phyloP scores from a whole-genome alignment of 2,113 vertebrate genomes.

The Gavialis gangeticus region DNA sequence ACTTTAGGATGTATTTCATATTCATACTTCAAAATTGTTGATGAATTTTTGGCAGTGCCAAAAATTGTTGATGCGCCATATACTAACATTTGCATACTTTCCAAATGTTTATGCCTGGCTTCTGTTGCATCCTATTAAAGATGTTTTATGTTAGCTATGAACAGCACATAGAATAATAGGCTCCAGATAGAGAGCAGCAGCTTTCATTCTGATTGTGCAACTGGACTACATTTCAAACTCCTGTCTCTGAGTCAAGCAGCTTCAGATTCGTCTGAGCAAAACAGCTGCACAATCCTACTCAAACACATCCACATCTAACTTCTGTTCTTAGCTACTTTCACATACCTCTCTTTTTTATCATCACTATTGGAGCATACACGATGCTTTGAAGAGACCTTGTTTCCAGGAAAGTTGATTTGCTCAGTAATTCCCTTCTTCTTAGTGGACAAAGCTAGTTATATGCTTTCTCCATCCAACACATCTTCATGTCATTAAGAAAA shows the following conservation, averaged over 20 bases:
- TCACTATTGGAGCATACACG: not conserved
- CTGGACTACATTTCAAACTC: not conserved
- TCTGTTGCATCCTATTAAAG: not conserved
- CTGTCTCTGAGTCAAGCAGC: not conserved
- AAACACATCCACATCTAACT: not conserved
- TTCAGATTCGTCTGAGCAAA: not conserved
- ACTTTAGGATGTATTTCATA: not conserved
- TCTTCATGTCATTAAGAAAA: slow-evolving; percentile 19
- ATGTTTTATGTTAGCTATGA: not conserved
- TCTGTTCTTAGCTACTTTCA: not conserved
- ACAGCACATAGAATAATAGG: not conserved
- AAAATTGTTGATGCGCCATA: not conserved
- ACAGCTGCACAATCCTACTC: not conserved
- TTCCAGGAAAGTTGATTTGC: not conserved
- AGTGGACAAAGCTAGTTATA: not conserved
- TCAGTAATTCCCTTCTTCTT: not conserved
- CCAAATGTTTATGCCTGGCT: not conserved
- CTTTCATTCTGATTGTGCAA: not conserved
- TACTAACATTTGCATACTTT: not conserved
- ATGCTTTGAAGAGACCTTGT: not conserved
- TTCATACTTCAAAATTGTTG: not conserved
- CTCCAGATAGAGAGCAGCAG: accelerated
- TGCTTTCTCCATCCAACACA: not conserved
- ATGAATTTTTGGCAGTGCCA: not conserved
- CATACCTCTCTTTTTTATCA: not conserved